A percentile compares a stretch with the other conserved stretches of the same genome.
phyloP scores from a whole-genome alignment of 1,140 invertebrate genomes.

The Drosophila santomea region DNA sequence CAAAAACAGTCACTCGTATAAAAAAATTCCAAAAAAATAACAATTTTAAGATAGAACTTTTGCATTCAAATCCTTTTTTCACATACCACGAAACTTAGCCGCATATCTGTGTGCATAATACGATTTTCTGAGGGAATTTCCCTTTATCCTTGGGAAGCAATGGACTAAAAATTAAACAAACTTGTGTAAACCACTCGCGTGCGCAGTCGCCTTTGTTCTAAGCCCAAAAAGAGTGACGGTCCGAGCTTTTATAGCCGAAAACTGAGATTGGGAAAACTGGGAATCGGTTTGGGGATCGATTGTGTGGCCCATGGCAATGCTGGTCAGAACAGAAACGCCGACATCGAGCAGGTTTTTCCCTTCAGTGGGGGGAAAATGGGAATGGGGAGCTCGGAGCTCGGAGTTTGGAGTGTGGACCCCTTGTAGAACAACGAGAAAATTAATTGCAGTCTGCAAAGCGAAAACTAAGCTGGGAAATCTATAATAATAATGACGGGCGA shows the following conservation, averaged over 20 bases:
- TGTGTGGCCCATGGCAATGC: constrained; percentile 41
- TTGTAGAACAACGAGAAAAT: constrained; percentile 70
- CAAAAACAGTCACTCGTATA: background rate
- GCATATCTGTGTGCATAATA: constrained; percentile 30
- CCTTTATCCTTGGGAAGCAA: constrained; percentile 18
- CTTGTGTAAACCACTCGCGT: constrained; percentile 41
- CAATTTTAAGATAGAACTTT: no score
- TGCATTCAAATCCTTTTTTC: background rate
- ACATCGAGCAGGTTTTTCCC: constrained; percentile 40
- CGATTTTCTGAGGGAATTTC: constrained; percentile 14
- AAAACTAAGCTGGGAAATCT: constrained; percentile 80
- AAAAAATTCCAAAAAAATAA: background rate
- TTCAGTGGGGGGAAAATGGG: background rate
- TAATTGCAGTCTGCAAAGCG: constrained; percentile 71
- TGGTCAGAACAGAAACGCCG: constrained; percentile 44
- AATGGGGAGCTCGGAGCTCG: background rate
- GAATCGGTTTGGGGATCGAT: constrained; percentile 16
- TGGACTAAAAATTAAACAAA: constrained; percentile 16
- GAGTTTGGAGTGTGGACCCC: background rate
- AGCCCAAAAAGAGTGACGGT: constrained; percentile 56
- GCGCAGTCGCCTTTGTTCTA: constrained; percentile 74
- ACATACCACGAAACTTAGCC: constrained; percentile 65
- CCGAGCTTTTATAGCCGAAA: constrained; percentile 67
- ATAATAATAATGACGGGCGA: constrained; percentile 76
- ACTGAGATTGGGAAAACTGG: background rate